Evolutionary conservation across 2,888 invertebrate genomes (phyloP).

Genomic region (Salpingus planirostris): DNA sequence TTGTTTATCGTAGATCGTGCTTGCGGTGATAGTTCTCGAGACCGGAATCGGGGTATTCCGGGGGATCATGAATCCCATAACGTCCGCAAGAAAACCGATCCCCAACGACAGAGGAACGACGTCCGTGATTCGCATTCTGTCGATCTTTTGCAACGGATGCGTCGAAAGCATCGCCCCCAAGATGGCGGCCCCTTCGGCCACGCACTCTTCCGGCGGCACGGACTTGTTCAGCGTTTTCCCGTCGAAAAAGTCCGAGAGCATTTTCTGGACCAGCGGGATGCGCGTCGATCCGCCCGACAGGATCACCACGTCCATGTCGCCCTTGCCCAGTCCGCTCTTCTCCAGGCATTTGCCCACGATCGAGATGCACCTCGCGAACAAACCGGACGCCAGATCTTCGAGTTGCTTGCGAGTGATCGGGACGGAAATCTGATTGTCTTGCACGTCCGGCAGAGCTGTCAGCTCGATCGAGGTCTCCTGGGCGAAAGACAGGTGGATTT

Average conservation of each 20-base stretch:
- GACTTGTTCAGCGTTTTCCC: too few species aligned
- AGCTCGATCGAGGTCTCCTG: conserved; percentile 7
- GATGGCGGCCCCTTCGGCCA: too few species aligned
- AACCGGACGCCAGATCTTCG: conserved; percentile 16
- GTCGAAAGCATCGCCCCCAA: too few species aligned
- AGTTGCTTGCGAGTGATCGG: conserved; percentile 18
- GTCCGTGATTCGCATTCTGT: conserved; percentile 18
- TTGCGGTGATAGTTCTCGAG: neutral
- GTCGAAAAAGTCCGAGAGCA: too few species aligned
- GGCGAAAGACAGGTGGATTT: conserved; percentile 13
- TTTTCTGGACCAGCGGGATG: too few species aligned
- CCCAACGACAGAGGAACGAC: conserved; percentile 24
- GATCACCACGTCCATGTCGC: conserved; percentile 24
- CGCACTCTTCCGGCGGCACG: too few species aligned
- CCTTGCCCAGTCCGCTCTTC: conserved; percentile 13
- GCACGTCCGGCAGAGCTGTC: conserved; percentile 2
- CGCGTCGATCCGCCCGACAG: too few species aligned
- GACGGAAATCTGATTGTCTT: conserved; percentile 1
- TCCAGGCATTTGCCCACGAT: conserved; percentile 18
- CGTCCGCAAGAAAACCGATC: conserved; percentile 9
- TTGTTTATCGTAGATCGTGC: conserved; percentile 17
- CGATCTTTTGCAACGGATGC: conserved; percentile 9
- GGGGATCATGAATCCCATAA: conserved; percentile 18
- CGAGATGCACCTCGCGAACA: conserved; percentile 18
- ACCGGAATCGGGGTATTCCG: conserved; percentile 19